These are phyloP conservation scores for Myotis myotis DNA, from an alignment of 2,797 vertebrate genomes.

Conservation along the genomic window DNA sequence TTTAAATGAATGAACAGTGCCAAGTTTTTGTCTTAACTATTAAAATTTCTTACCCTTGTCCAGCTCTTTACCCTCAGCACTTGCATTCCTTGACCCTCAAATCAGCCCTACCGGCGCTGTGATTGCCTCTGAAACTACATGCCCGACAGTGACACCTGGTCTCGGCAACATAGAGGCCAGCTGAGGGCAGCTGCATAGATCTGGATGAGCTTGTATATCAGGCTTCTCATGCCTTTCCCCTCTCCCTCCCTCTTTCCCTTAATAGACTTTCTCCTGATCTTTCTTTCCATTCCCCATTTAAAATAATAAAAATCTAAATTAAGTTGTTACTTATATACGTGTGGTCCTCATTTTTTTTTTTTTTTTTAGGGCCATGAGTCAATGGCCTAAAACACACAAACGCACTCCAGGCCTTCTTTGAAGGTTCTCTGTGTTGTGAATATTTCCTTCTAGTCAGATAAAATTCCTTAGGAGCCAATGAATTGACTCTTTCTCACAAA, in stretches of 20 bases:
- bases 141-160: neutral
- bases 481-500: constrained; percentile 34
- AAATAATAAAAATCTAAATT: neutral
- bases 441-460: constrained; percentile 40
- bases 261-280: neutral
- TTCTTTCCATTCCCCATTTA: neutral
- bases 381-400: neutral
- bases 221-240: neutral
- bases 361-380: neutral
- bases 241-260: neutral
- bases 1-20: neutral
- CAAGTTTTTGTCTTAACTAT: neutral
- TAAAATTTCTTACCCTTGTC: neutral
- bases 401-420: neutral
- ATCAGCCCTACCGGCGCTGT: neutral
- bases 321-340: neutral
- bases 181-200: neutral
- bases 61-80: neutral
- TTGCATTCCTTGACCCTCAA: constrained; percentile 13
- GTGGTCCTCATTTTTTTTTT: neutral
- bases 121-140: neutral
- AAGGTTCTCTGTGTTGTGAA: constrained; percentile 20
- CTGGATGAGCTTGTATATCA: neutral
- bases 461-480: constrained; percentile 49
- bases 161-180: neutral